Evolutionary conservation across 1,140 invertebrate genomes (phyloP).

Genomic region (Bombus waltoni): DNA sequence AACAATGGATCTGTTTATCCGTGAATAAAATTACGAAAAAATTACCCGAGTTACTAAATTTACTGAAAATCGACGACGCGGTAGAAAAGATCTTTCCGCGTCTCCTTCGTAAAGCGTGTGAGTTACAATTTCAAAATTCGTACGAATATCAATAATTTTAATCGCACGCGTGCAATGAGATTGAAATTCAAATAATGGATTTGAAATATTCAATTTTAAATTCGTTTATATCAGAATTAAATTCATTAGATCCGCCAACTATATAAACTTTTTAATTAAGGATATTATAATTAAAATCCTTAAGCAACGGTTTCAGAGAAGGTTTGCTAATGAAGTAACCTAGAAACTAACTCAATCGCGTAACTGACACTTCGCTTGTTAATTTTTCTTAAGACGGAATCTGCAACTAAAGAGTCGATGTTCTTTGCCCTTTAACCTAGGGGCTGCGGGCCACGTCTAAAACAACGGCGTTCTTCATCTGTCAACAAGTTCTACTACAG

Average conservation of each 20-base stretch:
- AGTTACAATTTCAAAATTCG: neutral
- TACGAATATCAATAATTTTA: neutral
- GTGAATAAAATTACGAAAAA: neutral
- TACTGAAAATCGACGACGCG: neutral
- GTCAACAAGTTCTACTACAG: slow-evolving; percentile 9
- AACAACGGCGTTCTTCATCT: neutral
- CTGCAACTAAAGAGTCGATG: neutral
- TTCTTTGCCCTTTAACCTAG: neutral
- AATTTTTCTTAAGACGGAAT: neutral
- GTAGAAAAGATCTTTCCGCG: no score
- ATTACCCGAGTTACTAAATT: neutral
- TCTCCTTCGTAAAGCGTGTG: neutral
- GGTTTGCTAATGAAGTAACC: neutral
- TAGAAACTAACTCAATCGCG: neutral
- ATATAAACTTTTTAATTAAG: neutral
- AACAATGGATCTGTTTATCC: neutral
- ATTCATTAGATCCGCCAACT: neutral
- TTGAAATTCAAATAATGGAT: no score
- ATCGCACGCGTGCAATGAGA: neutral
- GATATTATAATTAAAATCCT: neutral
- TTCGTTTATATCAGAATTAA: no score
- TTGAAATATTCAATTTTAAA: neutral
- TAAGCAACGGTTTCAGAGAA: neutral
- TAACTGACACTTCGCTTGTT: neutral
- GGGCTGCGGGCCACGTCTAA: neutral